Base-by-base conservation (phyloP, 1,140 invertebrate species). In the Maconellicoccus hirsutus region DNA sequence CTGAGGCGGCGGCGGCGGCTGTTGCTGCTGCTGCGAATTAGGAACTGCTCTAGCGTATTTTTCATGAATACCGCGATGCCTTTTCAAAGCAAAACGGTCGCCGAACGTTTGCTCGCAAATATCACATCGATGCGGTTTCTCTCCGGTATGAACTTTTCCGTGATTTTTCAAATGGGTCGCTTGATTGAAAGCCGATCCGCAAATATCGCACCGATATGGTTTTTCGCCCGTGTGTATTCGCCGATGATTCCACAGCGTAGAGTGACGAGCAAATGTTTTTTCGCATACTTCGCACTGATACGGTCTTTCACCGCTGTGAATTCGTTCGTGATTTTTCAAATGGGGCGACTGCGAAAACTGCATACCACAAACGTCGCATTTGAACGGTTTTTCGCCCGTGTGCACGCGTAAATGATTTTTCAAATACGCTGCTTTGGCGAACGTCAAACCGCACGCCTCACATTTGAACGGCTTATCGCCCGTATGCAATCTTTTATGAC, bases 171-270 rank as follows among this genome's bases (percentile, higher is more conserved):
- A 80, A 80, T 92, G 90, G n/a, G 90, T 91, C 0, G 90, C 90
- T 80, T 92, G 90, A 78, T 90, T 91, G 76, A 92, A 92, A 25
- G 89, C 89, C 6, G 89, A 90, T 1, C 89, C 89, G 76, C 90
- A 92, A 33, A 89, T 89, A 70, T 90, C 89, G 80, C 90, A 92
- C 74, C 86, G 86, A 76, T 92, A 92, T 10, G 92, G 91, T 79
- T 93, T 93, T 81, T 94, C 91, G 19, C 92, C 92, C 2, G 93
- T 98, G 78, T 98, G 96, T 73, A 98, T 97, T 71, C 94, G 86
- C 59, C 93, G 84, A 78, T 97, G 94, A 79, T 93, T 93, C 89
- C 91, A 93, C 42, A 94, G 80, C 0, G 90, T 94, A 26, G 88
- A 92, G 80, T 89, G 91, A 76, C 87, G 85, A 61, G 88, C 91